Evolutionary conservation across 2,113 vertebrate species (phyloP), one percentile per base, ranked within the genome.

Genomic region (Leptobrachium leishanense): DNA sequence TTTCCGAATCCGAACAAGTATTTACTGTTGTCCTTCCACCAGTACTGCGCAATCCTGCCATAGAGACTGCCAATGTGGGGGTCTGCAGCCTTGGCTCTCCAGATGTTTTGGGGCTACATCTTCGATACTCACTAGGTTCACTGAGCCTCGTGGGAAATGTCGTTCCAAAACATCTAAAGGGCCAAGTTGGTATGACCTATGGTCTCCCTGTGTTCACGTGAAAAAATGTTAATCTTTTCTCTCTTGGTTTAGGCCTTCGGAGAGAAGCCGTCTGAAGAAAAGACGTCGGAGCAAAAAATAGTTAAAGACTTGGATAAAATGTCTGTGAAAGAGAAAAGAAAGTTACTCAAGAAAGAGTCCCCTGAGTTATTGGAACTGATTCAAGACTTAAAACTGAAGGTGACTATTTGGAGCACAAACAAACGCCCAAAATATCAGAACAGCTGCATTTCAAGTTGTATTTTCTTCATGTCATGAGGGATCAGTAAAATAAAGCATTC

Each of bases 361-460:
- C 98, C 98, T 0, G 98, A 99, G 85, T 90, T 99, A 68, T 85
- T 98, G 83, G 96, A 99, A 70, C 92, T 99, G 46, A 93, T 98
- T 31, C 92, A 94, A 70, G 98, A 99, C 87, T 95, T 98, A 43
- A 95, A 98, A 83, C 85, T 90, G 62, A 98, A 97, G 88, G 94
- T 93, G 70, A 64, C 6, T 42, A 50, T 8, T 50, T 50, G 46
- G 8, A 50, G 8, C 4, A 50, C 8, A 50, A 50, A 50, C 4
- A 50, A 50, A 50, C 46, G 8, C 46, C 20, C 46, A 50, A 50
- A 50, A 50, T 50, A 0, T 31, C 20, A 31, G 20, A 31, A 31
- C 20, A 31, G 20, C 20, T 31, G 20, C 20, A 31, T 31, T 31
- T 31, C 20, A 31, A 31, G 20, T 31, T 31, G 20, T 31, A 31